These are phyloP conservation scores for Sphecodes monilicornis DNA, from an alignment of 2,888 invertebrate genomes.

Conservation along the genomic window DNA sequence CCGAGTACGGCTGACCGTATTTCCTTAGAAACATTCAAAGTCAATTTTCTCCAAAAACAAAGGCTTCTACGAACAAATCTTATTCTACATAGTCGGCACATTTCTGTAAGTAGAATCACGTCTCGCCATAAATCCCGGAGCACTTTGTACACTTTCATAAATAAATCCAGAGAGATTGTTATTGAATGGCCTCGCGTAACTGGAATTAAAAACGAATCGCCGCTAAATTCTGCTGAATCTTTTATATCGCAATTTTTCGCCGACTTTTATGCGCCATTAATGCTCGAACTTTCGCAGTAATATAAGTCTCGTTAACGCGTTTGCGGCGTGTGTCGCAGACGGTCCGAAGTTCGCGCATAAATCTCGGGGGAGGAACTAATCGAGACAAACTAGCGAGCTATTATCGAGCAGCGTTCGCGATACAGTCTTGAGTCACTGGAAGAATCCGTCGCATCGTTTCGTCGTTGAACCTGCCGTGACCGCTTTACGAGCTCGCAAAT, in stretches of 20 bases:
- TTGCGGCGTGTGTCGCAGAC: neutral
- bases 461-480: conserved; percentile 15
- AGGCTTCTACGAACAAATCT: too few relatives aligned
- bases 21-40: too few relatives aligned
- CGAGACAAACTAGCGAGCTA: neutral
- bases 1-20: too few relatives aligned
- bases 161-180: neutral
- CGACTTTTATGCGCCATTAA: neutral
- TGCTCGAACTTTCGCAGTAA: neutral
- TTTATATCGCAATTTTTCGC: neutral
- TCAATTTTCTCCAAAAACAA: too few relatives aligned
- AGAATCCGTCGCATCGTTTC: conserved; percentile 1
- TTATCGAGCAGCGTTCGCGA: neutral
- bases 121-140: too few relatives aligned
- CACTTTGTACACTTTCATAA: neutral
- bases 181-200: neutral
- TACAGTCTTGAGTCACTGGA: neutral
- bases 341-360: conserved; percentile 4
- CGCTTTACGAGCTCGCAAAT: conserved; percentile 48
- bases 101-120: too few relatives aligned
- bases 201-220: neutral
- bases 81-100: too few relatives aligned
- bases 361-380: neutral
- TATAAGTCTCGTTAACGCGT: neutral
- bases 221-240: neutral